Percentiles rank a stretch among this genome's conserved stretches.
These are phyloP conservation scores for Epicampocera succincta DNA, from an alignment of 2,888 invertebrate species.

Conservation along the genomic window DNA sequence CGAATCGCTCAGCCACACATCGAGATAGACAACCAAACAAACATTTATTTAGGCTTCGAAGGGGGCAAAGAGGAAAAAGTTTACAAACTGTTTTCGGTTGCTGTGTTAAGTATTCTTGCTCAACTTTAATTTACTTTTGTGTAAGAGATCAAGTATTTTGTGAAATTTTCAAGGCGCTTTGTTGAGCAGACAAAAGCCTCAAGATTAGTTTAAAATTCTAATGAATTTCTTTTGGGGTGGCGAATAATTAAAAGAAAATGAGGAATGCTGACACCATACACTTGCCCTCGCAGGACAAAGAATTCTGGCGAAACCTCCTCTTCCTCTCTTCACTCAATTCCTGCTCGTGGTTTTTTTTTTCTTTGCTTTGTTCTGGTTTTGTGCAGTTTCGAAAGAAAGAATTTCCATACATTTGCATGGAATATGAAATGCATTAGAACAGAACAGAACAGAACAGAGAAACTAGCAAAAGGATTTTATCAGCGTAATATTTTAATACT, in stretches of 20 bases:
- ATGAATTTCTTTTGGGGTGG: slow-evolving; percentile 17
- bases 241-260: slow-evolving; percentile 71
- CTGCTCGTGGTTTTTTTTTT: too few relatives aligned
- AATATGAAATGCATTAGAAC: slow-evolving; percentile 53
- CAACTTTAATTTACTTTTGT: background rate
- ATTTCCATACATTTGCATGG: slow-evolving; percentile 57
- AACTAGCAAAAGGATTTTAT: slow-evolving; percentile 37
- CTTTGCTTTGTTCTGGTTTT: background rate
- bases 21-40: slow-evolving; percentile 33
- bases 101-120: slow-evolving; percentile 5
- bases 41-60: slow-evolving; percentile 59
- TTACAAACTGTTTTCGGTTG: slow-evolving; percentile 30
- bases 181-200: slow-evolving; percentile 33
- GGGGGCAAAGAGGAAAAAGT: slow-evolving; percentile 17
- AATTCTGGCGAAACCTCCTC: slow-evolving; percentile 5
- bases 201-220: slow-evolving; percentile 41
- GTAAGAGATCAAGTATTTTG: slow-evolving; percentile 46
- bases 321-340: background rate
- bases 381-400: slow-evolving; percentile 45
- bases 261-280: slow-evolving; percentile 7
- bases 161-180: slow-evolving; percentile 43
- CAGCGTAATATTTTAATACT: slow-evolving; percentile 60
- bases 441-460: slow-evolving; percentile 35
- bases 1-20: slow-evolving; percentile 11
- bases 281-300: background rate